Conservation (phyloP, 1,140 invertebrate genomes). For the Atta colombica region DNA sequence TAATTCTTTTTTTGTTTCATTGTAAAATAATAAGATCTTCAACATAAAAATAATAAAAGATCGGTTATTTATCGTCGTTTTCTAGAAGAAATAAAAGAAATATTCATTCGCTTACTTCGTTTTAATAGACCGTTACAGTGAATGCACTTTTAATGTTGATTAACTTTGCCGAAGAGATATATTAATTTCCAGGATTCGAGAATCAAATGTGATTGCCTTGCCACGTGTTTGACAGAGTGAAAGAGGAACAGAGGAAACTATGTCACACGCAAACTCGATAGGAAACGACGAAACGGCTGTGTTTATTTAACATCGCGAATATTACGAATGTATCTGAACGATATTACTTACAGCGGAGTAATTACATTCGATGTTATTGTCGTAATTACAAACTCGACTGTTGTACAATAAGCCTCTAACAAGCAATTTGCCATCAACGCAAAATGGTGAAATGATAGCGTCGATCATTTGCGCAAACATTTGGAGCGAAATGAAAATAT, state of each 20-base stretch:
- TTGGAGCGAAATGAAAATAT: constrained; percentile 4
- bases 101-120: background rate
- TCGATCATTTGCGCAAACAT: constrained; percentile 11
- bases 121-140: background rate
- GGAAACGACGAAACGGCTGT: background rate
- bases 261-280: background rate
- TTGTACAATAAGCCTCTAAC: constrained; percentile 8
- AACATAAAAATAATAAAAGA: background rate
- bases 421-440: background rate
- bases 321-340: background rate
- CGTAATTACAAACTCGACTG: constrained; percentile 1
- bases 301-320: background rate
- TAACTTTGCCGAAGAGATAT: background rate
- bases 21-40: background rate
- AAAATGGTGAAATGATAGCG: constrained; percentile 1
- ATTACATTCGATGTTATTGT: constrained; percentile 27
- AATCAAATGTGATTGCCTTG: background rate
- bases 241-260: background rate
- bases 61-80: background rate
- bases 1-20: background rate
- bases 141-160: constrained; percentile 6
- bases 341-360: background rate
- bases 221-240: background rate
- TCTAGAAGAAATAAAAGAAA: background rate
- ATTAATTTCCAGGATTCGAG: background rate